A percentile compares a stretch with the other conserved stretches of the same genome.
These are phyloP conservation scores for Apomyelois bistriatella DNA, from an alignment of 2,888 invertebrate species.

Conservation along the genomic window DNA sequence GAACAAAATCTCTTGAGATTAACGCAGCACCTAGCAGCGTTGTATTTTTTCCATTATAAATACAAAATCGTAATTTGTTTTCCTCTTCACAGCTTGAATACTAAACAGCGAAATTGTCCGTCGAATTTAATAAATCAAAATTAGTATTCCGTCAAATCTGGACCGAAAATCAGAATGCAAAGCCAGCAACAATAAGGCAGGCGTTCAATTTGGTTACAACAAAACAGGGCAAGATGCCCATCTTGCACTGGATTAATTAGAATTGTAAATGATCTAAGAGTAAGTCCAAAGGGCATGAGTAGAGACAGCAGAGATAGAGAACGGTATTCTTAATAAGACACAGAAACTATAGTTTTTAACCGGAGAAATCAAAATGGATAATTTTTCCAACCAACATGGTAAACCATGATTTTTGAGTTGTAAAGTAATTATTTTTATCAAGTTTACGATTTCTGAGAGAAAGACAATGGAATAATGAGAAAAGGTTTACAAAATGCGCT, in stretches of 20 bases:
- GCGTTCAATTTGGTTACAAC: constrained; percentile 56
- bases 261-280: constrained; percentile 68
- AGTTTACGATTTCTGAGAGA: no score
- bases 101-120: constrained; percentile 16
- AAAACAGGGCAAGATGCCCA: constrained; percentile 50
- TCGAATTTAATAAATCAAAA: constrained; percentile 43
- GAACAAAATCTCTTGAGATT: no score
- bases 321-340: no score
- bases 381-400: no score
- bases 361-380: no score
- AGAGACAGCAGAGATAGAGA: no score
- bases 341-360: no score
- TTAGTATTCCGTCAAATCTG: constrained; percentile 49
- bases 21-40: not conserved
- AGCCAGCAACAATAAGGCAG: constrained; percentile 54
- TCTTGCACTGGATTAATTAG: constrained; percentile 72
- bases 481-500: no score
- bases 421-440: no score
- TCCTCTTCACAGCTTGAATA: constrained; percentile 18
- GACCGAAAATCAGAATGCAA: constrained; percentile 64
- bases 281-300: constrained; percentile 36
- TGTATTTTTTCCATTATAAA: constrained; percentile 14
- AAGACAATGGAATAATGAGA: no score
- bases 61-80: constrained; percentile 23
- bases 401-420: no score